phyloP scores from a whole-genome alignment of 2,797 vertebrate genomes.

The Tokudaia tokunoshimensis region DNA sequence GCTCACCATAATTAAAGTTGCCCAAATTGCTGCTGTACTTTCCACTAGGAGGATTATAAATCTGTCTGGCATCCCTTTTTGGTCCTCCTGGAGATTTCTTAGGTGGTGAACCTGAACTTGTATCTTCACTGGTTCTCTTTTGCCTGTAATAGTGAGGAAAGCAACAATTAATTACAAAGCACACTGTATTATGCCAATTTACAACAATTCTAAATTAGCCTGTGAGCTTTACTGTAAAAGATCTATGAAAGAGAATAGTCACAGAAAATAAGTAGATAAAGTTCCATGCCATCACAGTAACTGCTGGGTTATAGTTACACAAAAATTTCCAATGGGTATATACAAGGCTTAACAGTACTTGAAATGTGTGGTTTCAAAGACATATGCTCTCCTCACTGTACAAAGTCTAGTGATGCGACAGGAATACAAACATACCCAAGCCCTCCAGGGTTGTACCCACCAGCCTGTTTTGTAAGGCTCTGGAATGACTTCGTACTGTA shows the following conservation, averaged over 20 bases:
- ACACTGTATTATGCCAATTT: background rate
- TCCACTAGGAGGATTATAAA: slow-evolving; percentile 98
- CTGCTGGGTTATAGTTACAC: background rate
- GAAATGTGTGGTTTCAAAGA: background rate
- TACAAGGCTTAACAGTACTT: slow-evolving; percentile 42
- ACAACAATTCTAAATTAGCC: slow-evolving; percentile 30
- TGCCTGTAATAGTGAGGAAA: slow-evolving; percentile 86
- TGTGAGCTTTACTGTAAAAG: background rate
- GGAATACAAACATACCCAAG: background rate
- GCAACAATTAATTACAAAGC: slow-evolving; percentile 42
- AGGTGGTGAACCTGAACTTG: slow-evolving; percentile 90
- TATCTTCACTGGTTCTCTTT: slow-evolving; percentile 94
- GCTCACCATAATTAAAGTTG: slow-evolving; percentile 96
- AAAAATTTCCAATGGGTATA: slow-evolving; percentile 13
- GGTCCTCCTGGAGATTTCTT: slow-evolving; percentile 94
- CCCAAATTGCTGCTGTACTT: slow-evolving; percentile 97
- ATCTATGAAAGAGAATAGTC: background rate
- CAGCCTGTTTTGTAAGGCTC: slow-evolving; percentile 46
- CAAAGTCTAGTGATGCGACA: slow-evolving; percentile 12
- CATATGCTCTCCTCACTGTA: background rate
- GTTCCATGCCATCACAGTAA: slow-evolving; percentile 31
- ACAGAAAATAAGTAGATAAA: background rate
- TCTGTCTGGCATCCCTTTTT: slow-evolving; percentile 96
- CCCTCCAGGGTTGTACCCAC: background rate
- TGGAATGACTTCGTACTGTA: slow-evolving; percentile 40